Conservation (phyloP, 2,797 vertebrate species). For the Ctenosaura bakeri region DNA sequence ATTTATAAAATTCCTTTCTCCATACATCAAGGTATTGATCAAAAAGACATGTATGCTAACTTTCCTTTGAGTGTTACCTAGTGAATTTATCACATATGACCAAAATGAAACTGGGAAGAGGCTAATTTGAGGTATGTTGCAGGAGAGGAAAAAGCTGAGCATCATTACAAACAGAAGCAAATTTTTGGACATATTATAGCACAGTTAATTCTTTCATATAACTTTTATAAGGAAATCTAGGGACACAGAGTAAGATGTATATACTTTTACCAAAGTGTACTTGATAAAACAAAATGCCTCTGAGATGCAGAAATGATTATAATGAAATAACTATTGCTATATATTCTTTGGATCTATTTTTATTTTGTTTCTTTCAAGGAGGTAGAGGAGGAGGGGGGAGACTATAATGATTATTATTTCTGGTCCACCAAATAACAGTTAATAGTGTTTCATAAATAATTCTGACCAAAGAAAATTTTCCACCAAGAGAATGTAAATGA, state of each 20-base stretch:
- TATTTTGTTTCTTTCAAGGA: not conserved
- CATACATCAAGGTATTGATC: not conserved
- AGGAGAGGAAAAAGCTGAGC: not conserved
- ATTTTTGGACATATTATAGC: not conserved
- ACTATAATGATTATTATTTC: not conserved
- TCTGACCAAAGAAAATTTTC: not conserved
- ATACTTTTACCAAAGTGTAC: not conserved
- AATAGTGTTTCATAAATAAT: not conserved
- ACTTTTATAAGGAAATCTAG: not conserved
- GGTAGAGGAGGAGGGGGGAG: too few species aligned
- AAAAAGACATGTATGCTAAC: not conserved
- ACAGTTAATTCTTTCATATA: not conserved
- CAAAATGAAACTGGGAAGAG: not conserved
- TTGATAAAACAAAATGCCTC: not conserved
- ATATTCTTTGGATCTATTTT: constrained; percentile 26
- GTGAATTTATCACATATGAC: not conserved
- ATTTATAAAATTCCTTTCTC: not conserved
- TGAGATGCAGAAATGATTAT: not conserved
- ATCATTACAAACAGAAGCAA: constrained; percentile 7
- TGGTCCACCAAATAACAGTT: not conserved
- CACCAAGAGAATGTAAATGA: not conserved
- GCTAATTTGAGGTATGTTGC: not conserved
- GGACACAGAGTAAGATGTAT: not conserved
- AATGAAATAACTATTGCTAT: not conserved
- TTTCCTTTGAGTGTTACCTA: not conserved